Conservation (phyloP, 2,888 invertebrate genomes). For the Tetrapedia diversipes region DNA sequence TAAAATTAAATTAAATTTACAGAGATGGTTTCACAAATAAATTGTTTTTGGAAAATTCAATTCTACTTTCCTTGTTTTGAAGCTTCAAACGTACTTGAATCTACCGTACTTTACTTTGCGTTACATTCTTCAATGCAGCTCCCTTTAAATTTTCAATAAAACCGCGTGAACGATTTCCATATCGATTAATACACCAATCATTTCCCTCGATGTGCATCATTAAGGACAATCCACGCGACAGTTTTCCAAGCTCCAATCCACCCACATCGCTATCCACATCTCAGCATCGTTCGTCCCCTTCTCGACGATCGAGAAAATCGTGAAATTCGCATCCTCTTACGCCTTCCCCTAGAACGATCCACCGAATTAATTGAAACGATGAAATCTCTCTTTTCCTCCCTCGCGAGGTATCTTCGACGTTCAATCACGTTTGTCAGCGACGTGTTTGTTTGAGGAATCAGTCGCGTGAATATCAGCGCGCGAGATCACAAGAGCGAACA, state of each 20-base stretch:
- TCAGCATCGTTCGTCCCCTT: no score
- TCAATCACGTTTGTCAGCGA: conserved; percentile 9
- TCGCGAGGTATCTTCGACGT: background rate
- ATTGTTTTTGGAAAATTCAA: no score
- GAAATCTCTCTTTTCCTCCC: background rate
- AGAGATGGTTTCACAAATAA: no score
- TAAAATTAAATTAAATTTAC: no score
- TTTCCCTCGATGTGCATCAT: no score
- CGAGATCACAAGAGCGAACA: background rate
- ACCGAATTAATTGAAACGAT: conserved; percentile 22
- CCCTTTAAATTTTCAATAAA: no score
- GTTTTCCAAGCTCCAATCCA: background rate
- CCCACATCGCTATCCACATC: background rate
- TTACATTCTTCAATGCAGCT: no score
- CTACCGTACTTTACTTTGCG: no score
- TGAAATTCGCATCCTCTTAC: background rate
- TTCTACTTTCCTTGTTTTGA: no score
- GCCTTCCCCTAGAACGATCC: background rate
- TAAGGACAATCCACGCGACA: background rate
- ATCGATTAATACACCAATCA: no score
- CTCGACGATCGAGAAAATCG: background rate
- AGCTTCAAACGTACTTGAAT: no score
- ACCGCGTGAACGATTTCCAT: no score
- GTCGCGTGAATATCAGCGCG: background rate
- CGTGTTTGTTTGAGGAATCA: background rate